phyloP scores from a whole-genome alignment of 2,888 invertebrate genomes.

The Minunthozetes semirufus region DNA sequence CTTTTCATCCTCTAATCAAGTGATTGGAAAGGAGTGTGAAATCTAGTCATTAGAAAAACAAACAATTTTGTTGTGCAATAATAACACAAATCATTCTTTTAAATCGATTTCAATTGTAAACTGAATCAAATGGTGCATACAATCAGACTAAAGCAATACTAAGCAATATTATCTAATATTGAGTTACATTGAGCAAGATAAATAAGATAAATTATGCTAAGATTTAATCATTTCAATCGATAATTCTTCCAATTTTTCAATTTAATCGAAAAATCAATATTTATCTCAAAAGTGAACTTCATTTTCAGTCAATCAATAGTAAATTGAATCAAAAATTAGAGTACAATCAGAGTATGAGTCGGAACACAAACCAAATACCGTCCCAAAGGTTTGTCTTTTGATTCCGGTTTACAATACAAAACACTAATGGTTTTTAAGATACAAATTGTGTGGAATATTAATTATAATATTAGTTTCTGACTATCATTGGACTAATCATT shows the following conservation, averaged over 20 bases:
- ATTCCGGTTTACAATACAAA: slow-evolving; percentile 2
- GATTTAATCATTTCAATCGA: neutral
- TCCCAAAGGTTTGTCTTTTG: neutral
- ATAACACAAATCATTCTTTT: neutral
- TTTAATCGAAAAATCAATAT: neutral
- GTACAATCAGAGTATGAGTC: neutral
- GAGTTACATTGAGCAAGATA: neutral
- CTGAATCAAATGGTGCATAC: slow-evolving; percentile 27
- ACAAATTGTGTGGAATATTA: neutral
- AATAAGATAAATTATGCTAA: no score
- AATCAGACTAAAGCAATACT: neutral
- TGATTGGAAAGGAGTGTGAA: neutral
- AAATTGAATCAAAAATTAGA: neutral
- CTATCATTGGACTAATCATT: slow-evolving; percentile 3
- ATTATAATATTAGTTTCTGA: neutral
- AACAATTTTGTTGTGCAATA: slow-evolving; percentile 24
- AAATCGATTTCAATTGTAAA: slow-evolving; percentile 2
- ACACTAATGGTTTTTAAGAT: neutral
- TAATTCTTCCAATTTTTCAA: neutral
- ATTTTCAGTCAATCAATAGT: neutral
- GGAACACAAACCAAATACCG: neutral
- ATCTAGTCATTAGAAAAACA: neutral
- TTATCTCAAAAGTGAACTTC: no score
- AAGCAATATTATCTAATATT: neutral
- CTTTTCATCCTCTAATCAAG: neutral